Base-by-base conservation (phyloP, 53 echinoderm and acorn worm genomes). In the Apostichopus leukothele region DNA sequence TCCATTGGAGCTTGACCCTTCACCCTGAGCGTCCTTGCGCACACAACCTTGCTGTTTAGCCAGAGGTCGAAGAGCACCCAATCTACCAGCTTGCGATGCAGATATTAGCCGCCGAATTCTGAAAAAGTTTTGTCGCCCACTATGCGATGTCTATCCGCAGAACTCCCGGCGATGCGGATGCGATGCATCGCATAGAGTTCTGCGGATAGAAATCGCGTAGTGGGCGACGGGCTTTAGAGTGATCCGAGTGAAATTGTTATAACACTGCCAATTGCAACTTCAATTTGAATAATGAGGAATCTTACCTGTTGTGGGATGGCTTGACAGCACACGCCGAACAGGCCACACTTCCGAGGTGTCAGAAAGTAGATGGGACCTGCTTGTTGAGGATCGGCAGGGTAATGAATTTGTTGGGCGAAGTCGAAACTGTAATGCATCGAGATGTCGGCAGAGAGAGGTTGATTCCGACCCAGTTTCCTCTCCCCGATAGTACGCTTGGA, bases 301-400 rank as follows among this genome's bases (percentile, higher is more conserved):
- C 73, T 73, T 10, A 73, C 74, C 26, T 89, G 89, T 50, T 76
- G 57, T 18, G 26, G 11, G 60, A 27, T 76, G 2, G 76, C 89
- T 59, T 89, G 66, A 22, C 89, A 76, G 63, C 22, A 14, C 3
- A 89, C 59, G 5, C 89, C 89, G 20, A 89, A 89, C 55, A 89
- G 5, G 3, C 89, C 89, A 57, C 89, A 89, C 60, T 89, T 89
- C 18, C 75, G 18, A 2, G 88, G 75, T 20, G 67, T 75, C 51
- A 88, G 52, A 52, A 88, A 88, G 88, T 88, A 88, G 19, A 75
- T 88, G 9, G 88, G 88, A 4, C 88, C 88, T 5, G 88, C 55
- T n/a, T 88, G 88, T 12, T 74, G 67, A 14, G 75, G 88, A 50
- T 88, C 75, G 14, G 39, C 18, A 1, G 88, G 88, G 23, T 85